phyloP scores from a whole-genome alignment of 2,113 vertebrate species.

The Tachycineta bicolor region DNA sequence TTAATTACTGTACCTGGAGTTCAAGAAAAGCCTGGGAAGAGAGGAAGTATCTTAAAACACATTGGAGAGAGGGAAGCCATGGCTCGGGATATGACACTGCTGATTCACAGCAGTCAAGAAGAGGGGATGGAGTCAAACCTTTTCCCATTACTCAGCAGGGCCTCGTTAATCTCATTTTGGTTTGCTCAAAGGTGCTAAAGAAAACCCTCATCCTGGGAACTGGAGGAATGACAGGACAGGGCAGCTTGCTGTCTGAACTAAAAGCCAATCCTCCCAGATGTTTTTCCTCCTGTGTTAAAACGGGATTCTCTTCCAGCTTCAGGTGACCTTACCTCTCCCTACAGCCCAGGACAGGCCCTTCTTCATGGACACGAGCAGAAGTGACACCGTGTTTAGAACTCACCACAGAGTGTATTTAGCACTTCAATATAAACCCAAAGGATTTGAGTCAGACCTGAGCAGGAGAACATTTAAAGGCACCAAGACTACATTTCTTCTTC shows the following conservation, averaged over 20 bases:
- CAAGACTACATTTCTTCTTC: background rate
- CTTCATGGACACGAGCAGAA: background rate
- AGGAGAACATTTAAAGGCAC: constrained; percentile 6
- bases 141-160: background rate
- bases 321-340: background rate
- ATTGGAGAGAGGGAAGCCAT: accelerated
- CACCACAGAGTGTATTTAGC: accelerated
- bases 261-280: background rate
- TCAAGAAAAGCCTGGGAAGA: background rate
- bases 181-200: background rate
- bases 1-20: background rate
- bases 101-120: background rate
- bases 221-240: background rate
- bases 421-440: background rate
- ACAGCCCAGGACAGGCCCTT: background rate
- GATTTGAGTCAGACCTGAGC: background rate
- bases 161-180: background rate
- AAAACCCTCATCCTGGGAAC: background rate
- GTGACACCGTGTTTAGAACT: background rate
- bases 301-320: background rate
- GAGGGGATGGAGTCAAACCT: background rate
- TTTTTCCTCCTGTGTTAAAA: background rate
- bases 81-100: accelerated
- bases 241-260: background rate
- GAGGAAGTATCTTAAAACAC: background rate